These are phyloP conservation scores for Erannis defoliaria DNA, from an alignment of 2,888 invertebrate species.

Conservation along the genomic window DNA sequence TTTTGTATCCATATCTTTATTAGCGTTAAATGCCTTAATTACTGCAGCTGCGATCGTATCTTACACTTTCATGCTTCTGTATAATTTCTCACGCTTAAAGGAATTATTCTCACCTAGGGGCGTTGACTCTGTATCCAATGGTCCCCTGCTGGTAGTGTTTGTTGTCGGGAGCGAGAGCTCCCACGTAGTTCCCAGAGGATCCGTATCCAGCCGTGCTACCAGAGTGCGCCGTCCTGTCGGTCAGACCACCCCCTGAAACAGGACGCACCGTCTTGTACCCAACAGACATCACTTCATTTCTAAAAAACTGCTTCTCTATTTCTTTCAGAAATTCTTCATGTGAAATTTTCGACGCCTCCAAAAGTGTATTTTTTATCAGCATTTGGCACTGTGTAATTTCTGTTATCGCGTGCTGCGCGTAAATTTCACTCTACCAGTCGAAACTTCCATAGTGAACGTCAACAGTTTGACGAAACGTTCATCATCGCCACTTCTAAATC, in stretches of 20 bases:
- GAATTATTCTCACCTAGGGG: constrained; percentile 87
- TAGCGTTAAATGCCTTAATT: constrained; percentile 14
- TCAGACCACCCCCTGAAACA: constrained; percentile 89
- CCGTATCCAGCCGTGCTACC: constrained; percentile 88
- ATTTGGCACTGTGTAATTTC: constrained; percentile 56
- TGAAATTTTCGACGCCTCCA: constrained; percentile 33
- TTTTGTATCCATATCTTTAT: constrained; percentile 31
- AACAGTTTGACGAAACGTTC: constrained; percentile 76
- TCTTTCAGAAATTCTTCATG: constrained; percentile 30
- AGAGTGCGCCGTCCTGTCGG: constrained; percentile 90
- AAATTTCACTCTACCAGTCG: constrained; percentile 66
- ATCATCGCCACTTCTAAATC: constrained; percentile 54
- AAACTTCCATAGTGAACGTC: constrained; percentile 62
- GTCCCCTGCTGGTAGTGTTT: constrained; percentile 84
- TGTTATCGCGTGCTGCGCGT: constrained; percentile 70
- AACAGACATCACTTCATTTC: constrained; percentile 51
- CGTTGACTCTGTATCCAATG: constrained; percentile 87
- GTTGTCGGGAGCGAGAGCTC: constrained; percentile 80
- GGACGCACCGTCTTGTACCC: constrained; percentile 71
- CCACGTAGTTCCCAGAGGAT: constrained; percentile 76
- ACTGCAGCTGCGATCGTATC: constrained; percentile 31
- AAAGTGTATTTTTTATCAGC: constrained; percentile 41
- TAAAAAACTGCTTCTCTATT: constrained; percentile 17
- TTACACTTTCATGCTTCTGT: constrained; percentile 28
- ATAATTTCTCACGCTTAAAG: constrained; percentile 37